Conservation (phyloP, 2,113 vertebrate species). For the Alouatta palliata region DNA sequence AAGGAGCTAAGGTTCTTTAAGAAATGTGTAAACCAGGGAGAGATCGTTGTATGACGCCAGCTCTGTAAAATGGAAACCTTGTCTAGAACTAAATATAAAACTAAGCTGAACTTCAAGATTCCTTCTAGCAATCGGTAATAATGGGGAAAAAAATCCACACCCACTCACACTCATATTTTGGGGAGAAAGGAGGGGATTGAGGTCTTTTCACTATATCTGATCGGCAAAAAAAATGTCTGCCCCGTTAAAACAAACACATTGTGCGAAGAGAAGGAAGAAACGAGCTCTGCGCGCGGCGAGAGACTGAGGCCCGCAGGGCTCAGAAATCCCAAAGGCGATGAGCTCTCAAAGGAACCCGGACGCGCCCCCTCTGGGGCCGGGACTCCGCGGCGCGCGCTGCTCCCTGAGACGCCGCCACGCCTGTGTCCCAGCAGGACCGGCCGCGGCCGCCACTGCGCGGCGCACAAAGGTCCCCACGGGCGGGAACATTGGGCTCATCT, state of each 20-base stretch:
- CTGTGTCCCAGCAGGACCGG: not conserved
- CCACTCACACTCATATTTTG: not conserved
- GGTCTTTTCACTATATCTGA: not conserved
- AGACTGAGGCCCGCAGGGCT: not conserved
- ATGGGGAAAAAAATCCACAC: not conserved
- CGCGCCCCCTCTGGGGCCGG: accelerated
- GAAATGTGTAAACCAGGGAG: not conserved
- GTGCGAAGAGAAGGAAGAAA: not conserved
- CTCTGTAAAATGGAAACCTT: not conserved
- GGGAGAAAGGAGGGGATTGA: not conserved
- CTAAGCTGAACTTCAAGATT: not conserved
- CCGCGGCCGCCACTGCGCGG: accelerated
- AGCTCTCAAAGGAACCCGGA: not conserved
- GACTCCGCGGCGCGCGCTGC: not conserved
- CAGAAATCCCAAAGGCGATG: not conserved
- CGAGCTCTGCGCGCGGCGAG: not conserved
- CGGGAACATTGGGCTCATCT: not conserved
- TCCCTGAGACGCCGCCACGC: not conserved
- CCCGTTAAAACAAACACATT: not conserved
- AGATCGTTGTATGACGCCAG: not conserved
- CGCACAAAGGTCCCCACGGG: not conserved
- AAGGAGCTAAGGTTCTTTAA: not conserved
- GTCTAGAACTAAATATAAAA: not conserved
- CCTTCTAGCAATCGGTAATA: not conserved
- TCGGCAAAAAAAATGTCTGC: not conserved